Percentiles rank a stretch among this genome's conserved stretches.
phyloP scores from a whole-genome alignment of 2,113 vertebrate genomes.

The Vanacampus margaritifer region DNA sequence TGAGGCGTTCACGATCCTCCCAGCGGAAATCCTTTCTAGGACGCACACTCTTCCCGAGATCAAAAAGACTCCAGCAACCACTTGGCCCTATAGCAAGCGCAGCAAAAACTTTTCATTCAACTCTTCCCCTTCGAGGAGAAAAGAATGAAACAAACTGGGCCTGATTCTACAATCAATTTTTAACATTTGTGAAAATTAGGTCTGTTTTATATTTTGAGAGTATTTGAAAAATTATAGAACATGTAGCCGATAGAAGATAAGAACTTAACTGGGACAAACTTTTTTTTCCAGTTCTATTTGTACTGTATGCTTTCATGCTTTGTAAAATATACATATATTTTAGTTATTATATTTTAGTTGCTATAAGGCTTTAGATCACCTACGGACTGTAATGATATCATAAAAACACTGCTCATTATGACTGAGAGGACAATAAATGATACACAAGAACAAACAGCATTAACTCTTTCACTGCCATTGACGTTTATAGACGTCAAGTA shows the following conservation, averaged over 20 bases:
- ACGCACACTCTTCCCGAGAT: constrained; percentile 28
- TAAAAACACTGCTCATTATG: too few species aligned
- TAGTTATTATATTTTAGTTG: too few species aligned
- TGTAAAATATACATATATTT: too few species aligned
- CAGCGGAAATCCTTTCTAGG: constrained; percentile 52
- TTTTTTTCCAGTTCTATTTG: not conserved
- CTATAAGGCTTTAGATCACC: too few species aligned
- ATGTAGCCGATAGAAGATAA: not conserved
- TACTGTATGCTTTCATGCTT: too few species aligned
- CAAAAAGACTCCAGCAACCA: constrained; percentile 46
- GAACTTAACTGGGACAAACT: not conserved
- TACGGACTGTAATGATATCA: too few species aligned
- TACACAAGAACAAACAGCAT: too few species aligned
- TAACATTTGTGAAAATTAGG: not conserved
- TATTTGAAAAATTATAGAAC: not conserved
- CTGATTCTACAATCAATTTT: constrained; percentile 27
- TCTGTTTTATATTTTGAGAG: not conserved
- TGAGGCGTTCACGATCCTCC: constrained; percentile 29
- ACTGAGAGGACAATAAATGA: too few species aligned
- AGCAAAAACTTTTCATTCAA: constrained; percentile 28
- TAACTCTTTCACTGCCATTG: too few species aligned
- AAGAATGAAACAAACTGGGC: constrained; percentile 15
- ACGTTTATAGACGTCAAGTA: too few species aligned
- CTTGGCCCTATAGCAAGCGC: constrained; percentile 31
- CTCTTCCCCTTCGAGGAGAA: constrained; percentile 26